Percentiles rank a stretch among this genome's conserved stretches.
Evolutionary conservation across 2,113 vertebrate genomes (phyloP).

Genomic region (Serilophus lunatus): DNA sequence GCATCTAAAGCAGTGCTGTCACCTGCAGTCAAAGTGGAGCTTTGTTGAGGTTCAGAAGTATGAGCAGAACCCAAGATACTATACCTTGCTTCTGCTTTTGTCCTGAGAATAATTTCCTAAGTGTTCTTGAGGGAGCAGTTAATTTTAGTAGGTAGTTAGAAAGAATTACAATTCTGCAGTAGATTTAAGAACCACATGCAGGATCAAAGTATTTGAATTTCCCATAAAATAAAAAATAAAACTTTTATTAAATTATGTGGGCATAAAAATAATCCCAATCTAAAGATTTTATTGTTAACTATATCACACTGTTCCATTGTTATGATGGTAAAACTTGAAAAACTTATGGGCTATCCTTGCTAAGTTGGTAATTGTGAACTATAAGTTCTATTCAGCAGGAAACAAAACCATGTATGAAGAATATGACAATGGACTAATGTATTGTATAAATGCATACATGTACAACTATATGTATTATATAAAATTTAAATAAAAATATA

Average conservation of each 20-base stretch:
- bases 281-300: neutral
- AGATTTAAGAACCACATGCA: neutral
- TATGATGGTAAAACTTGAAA: neutral
- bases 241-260: neutral
- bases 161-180: neutral
- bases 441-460: neutral
- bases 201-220: neutral
- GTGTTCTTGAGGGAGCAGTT: neutral
- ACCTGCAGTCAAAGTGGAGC: neutral
- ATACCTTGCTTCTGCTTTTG: neutral
- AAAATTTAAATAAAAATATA: neutral
- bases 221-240: neutral
- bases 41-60: neutral
- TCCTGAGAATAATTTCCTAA: neutral
- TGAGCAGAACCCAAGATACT: neutral
- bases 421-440: neutral
- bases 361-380: neutral
- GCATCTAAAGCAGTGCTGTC: neutral
- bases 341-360: neutral
- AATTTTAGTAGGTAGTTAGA: neutral
- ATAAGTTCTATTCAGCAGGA: neutral
- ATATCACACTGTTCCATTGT: neutral
- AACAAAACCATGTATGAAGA: neutral
- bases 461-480: neutral
- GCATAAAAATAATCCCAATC: neutral